A percentile compares a stretch with the other conserved stretches of the same genome.
Conservation (phyloP, 2,888 invertebrate species). For the Mamestra brassicae region DNA sequence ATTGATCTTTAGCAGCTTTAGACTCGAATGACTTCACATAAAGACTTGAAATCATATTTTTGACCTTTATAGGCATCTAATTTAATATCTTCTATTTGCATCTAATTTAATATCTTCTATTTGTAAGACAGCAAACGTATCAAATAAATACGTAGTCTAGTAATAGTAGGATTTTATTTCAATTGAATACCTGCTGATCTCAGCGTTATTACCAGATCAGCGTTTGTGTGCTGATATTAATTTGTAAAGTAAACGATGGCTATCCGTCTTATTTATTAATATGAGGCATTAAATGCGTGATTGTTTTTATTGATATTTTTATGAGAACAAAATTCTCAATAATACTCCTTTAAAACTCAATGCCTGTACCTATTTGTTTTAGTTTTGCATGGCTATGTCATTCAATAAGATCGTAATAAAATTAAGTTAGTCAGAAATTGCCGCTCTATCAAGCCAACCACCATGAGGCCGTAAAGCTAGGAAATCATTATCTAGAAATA, state of each 20-base stretch:
- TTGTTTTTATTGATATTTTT: constrained; percentile 66
- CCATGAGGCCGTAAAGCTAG: constrained; percentile 4
- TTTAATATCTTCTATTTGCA: constrained; percentile 21
- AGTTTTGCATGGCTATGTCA: constrained; percentile 41
- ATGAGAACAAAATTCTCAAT: constrained; percentile 82
- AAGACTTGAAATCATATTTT: constrained; percentile 33
- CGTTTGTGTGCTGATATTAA: constrained; percentile 13
- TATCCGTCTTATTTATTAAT: constrained; percentile 61
- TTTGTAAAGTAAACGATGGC: constrained; percentile 23
- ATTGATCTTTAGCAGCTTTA: background rate
- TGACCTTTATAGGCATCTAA: constrained; percentile 37
- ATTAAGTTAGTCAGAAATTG: constrained; percentile 33
- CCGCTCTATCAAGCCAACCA: background rate
- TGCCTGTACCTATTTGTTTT: constrained; percentile 39
- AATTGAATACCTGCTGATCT: constrained; percentile 42
- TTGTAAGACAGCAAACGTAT: constrained; percentile 24
- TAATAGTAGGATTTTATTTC: constrained; percentile 21
- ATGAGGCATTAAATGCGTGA: constrained; percentile 82
- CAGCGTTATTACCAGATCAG: constrained; percentile 12
- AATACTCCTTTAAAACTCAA: constrained; percentile 60
- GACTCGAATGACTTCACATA: background rate
- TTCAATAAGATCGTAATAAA: constrained; percentile 20
- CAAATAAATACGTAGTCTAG: constrained; percentile 31
- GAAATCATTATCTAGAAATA: background rate
- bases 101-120: constrained; percentile 33